Base-by-base conservation (phyloP, 1,140 invertebrate species). In the Polypedilum pembai region DNA sequence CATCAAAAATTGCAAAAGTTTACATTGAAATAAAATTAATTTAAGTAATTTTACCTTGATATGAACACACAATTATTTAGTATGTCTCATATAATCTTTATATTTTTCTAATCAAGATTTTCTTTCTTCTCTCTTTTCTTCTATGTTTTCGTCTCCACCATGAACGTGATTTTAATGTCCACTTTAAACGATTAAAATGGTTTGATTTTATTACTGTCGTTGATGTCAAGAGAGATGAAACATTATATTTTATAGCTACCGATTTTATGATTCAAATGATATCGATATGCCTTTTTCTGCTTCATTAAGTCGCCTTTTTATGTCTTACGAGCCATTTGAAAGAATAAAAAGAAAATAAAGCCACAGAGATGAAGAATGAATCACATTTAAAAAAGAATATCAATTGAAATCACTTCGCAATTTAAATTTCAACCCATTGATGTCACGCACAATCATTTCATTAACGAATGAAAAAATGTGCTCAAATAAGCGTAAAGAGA, bases 231-330 rank as follows among this genome's bases (percentile, higher is more conserved):
- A 69, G 65, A 33, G 24, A 69, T 69, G 65, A 20, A 69, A 69
- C 17, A 20, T 69, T 69, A 69, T 69, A 69, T 69, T 69, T 69
- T 69, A 69, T 69, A 69, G 65, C 65, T 69, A 69, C 65, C 65
- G 65, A 69, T 69, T 69, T 69, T 69, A 69, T 69, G 65, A 56
- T 56, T 56, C 10, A 17, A 56, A 17, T 3, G 45, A 69, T 69
- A 69, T 69, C 65, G 65, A 69, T 69, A 69, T 21, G 45, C 45
- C 45, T 56, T 56, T 56, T 56, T 56, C 45, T 56, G 45, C 45
- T 56, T 56, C 45, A 56, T 56, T 56, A 56, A 56, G 45, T 56
- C 45, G 12, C 45, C 45, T 56, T 56, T 56, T 56, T 56, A 56
- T 56, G 24, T 33, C 24, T 1, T 33, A 33, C 24, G 24, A 33